These are phyloP conservation scores for Schizaphis graminum DNA, from an alignment of 2,888 invertebrate genomes.

Conservation along the genomic window DNA sequence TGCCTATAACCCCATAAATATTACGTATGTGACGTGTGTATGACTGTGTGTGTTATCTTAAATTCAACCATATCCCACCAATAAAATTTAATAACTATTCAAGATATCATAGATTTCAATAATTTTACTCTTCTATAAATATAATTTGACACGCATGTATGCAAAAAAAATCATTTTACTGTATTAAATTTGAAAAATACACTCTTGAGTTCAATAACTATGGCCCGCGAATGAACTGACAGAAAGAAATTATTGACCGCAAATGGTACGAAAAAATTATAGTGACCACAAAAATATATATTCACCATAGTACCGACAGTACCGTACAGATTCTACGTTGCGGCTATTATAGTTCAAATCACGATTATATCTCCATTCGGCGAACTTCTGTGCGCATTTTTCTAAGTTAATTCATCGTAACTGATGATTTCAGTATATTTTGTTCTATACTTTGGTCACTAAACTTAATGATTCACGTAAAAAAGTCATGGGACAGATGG, in stretches of 20 bases:
- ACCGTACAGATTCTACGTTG: not conserved
- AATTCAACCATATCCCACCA: not conserved
- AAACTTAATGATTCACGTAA: not conserved
- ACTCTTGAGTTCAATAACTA: not conserved
- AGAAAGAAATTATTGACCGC: not conserved
- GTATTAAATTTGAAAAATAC: not conserved
- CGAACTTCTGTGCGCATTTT: not conserved
- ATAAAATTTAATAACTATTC: not conserved
- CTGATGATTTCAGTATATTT: slow-evolving; percentile 4
- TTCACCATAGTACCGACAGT: not conserved
- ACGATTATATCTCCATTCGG: not conserved
- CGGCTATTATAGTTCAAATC: not conserved
- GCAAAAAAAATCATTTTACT: not conserved
- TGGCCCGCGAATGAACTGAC: not conserved
- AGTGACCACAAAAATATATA: not conserved
- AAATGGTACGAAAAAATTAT: not conserved
- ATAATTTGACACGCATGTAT: not conserved
- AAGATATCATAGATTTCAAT: not conserved
- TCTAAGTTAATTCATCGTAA: not conserved
- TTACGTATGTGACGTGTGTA: not conserved
- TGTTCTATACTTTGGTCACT: not conserved
- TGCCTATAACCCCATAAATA: not conserved
- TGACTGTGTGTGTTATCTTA: no score
- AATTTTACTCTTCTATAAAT: not conserved
- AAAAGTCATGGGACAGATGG: not conserved